Evolutionary conservation across 2,888 invertebrate species (phyloP).

Genomic region (Blera fallax): DNA sequence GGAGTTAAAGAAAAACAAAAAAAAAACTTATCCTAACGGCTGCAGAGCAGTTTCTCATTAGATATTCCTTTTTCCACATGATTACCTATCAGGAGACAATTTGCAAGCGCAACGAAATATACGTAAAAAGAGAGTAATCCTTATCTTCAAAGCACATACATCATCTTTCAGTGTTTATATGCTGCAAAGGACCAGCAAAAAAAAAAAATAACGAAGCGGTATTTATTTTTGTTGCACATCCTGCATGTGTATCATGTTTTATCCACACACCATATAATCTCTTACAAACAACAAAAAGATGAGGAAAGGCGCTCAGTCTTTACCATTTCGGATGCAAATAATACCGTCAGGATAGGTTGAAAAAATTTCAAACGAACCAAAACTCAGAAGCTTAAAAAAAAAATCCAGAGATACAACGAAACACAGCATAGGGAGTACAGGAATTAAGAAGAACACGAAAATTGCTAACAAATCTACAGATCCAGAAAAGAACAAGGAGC

Average conservation of each 20-base stretch:
- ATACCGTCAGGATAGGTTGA: constrained; percentile 12
- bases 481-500: constrained; percentile 40
- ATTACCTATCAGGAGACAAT: constrained; percentile 51
- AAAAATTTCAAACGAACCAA: not conserved
- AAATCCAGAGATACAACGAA: not conserved
- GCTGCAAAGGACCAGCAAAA: constrained; percentile 31
- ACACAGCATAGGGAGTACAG: not conserved
- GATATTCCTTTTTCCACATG: constrained; percentile 49
- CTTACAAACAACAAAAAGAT: constrained; percentile 27
- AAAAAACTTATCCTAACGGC: not conserved
- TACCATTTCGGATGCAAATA: constrained; percentile 47
- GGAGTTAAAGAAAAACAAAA: not conserved
- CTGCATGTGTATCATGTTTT: constrained; percentile 38
- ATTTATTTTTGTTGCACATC: constrained; percentile 30
- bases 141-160: constrained; percentile 55
- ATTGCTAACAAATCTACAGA: constrained; percentile 55
- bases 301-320: not conserved
- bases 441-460: constrained; percentile 49
- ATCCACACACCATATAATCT: constrained; percentile 50
- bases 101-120: constrained; percentile 11
- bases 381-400: not conserved
- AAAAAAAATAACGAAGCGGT: constrained; percentile 9
- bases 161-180: constrained; percentile 53
- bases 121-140: constrained; percentile 1
- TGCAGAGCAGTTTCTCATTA: constrained; percentile 36